A percentile compares a stretch with the other conserved stretches of the same genome.
These are phyloP conservation scores for Xiphophorus hellerii DNA, from an alignment of 2,113 vertebrate genomes.

Conservation along the genomic window DNA sequence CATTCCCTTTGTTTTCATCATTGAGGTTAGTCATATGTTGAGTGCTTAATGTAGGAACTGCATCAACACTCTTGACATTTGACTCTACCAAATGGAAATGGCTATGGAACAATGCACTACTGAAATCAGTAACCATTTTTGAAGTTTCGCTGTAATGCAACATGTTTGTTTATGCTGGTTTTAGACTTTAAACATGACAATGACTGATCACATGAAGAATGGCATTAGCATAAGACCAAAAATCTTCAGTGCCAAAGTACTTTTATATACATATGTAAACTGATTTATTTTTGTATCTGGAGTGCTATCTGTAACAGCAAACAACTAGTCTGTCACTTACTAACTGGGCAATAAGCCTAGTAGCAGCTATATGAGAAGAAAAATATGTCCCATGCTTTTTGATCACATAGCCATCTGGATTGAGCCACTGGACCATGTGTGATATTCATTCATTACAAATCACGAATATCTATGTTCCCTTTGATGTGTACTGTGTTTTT, in stretches of 20 bases:
- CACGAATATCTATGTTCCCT: conserved; percentile 2
- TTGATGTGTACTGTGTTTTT: conserved; percentile 14
- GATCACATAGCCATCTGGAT: conserved; percentile 22
- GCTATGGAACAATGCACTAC: conserved; percentile 6
- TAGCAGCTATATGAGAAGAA: conserved; percentile 55
- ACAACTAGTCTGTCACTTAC: conserved; percentile 5
- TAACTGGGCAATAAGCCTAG: conserved; percentile 44
- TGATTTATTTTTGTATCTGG: conserved; percentile 35
- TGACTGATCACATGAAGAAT: neutral
- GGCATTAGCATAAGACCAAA: conserved; percentile 6
- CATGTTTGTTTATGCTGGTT: conserved; percentile 19
- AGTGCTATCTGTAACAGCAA: conserved; percentile 50
- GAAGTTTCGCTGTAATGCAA: conserved; percentile 4
- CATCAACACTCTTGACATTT: conserved; percentile 43
- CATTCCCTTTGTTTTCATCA: conserved; percentile 42
- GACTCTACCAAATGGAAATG: conserved; percentile 22
- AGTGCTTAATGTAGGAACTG: conserved; percentile 45
- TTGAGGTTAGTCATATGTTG: conserved; percentile 33
- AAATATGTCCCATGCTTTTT: conserved; percentile 46
- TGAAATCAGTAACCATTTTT: conserved; percentile 10
- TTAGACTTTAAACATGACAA: conserved; percentile 7
- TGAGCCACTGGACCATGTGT: conserved; percentile 5
- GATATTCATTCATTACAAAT: conserved; percentile 6
- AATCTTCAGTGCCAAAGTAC: conserved; percentile 8
- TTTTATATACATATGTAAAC: conserved; percentile 29